phyloP scores from a whole-genome alignment of 2,797 vertebrate species.

The Urosaurus nigricauda region DNA sequence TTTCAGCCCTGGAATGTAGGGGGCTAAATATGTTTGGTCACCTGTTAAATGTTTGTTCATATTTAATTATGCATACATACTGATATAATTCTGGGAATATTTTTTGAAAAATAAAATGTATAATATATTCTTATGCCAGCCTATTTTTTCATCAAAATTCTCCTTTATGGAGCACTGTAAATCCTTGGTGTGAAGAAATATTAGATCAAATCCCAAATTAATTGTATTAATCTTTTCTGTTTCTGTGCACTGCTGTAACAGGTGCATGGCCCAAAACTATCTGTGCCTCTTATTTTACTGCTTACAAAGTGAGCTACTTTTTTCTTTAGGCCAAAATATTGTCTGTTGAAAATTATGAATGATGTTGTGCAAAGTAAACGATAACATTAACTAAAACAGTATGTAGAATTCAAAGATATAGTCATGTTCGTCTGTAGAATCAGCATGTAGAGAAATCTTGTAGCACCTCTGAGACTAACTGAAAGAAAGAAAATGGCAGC shows the following conservation, averaged over 20 bases:
- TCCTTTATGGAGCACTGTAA: neutral
- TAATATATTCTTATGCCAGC: no score
- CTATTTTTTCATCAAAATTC: neutral
- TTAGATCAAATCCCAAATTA: neutral
- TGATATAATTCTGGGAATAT: neutral
- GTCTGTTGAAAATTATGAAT: neutral
- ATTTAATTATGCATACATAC: neutral
- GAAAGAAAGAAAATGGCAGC: no score
- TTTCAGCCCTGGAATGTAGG: neutral
- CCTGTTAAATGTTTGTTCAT: no score
- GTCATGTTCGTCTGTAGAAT: no score
- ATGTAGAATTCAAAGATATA: no score
- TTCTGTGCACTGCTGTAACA: neutral
- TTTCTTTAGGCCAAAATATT: neutral
- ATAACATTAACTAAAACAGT: no score
- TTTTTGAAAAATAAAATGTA: neutral
- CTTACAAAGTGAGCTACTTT: constrained; percentile 2
- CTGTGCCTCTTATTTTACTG: neutral
- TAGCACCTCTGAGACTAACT: no score
- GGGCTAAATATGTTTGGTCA: neutral
- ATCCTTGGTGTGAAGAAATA: neutral
- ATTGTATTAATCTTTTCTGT: neutral
- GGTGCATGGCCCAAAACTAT: neutral
- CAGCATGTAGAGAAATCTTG: no score
- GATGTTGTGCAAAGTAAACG: neutral